Conservation (phyloP, 2,797 vertebrate genomes). For the Rachycentron canadum region DNA sequence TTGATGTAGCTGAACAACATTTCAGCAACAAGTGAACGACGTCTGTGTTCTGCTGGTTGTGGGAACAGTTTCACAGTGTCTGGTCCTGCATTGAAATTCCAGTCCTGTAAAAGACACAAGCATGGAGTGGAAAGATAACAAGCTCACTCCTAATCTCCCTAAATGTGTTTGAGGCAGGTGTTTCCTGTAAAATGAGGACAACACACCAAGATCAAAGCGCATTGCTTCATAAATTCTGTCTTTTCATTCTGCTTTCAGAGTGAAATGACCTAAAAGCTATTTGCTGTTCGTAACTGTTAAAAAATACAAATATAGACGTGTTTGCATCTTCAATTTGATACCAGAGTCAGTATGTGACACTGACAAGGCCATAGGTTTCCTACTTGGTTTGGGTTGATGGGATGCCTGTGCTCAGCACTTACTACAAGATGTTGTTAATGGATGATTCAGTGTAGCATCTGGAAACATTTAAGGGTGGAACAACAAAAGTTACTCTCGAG, state of each 20-base stretch:
- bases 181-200: conserved; percentile 72
- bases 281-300: conserved; percentile 35
- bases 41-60: conserved; percentile 64
- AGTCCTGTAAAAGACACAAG: conserved; percentile 76
- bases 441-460: conserved; percentile 26
- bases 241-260: conserved; percentile 46
- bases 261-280: conserved; percentile 60
- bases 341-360: conserved; percentile 21
- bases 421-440: conserved; percentile 26
- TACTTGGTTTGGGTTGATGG: conserved; percentile 15
- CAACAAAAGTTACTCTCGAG: conserved; percentile 44
- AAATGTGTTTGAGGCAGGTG: conserved; percentile 77
- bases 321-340: conserved; percentile 36
- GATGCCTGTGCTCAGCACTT: conserved; percentile 8
- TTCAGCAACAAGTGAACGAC: conserved; percentile 68
- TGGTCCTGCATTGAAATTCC: conserved; percentile 80
- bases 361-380: conserved; percentile 23
- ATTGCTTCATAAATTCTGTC: conserved; percentile 64
- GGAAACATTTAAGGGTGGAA: conserved; percentile 37
- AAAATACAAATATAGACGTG: conserved; percentile 42
- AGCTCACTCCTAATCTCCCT: conserved; percentile 77
- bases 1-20: conserved; percentile 57
- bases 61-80: conserved; percentile 68
- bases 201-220: conserved; percentile 71
- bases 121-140: conserved; percentile 79